Percentiles rank a stretch among this genome's conserved stretches.
Conservation (phyloP, 2,888 invertebrate genomes). For the Piscicola geometra region DNA sequence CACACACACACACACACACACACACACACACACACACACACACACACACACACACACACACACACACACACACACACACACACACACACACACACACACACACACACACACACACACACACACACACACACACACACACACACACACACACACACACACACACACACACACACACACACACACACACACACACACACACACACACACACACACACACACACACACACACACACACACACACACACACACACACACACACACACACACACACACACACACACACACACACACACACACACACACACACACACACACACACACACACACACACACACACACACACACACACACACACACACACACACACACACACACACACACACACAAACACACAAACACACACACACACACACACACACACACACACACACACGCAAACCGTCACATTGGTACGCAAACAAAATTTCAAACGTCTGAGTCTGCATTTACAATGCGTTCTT, state of each 20-base stretch:
- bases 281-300: slow-evolving; percentile 37
- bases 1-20: slow-evolving; percentile 22
- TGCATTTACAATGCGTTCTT: no score
- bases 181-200: slow-evolving; percentile 39
- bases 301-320: slow-evolving; percentile 36
- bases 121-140: slow-evolving; percentile 23
- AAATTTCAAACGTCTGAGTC: no score
- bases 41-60: not conserved
- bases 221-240: slow-evolving; percentile 37
- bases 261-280: slow-evolving; percentile 37
- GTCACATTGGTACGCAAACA: no score
- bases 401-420: no score
- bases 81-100: slow-evolving; percentile 18
- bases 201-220: slow-evolving; percentile 36
- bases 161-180: slow-evolving; percentile 31
- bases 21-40: slow-evolving; percentile 15
- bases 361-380: slow-evolving; percentile 29
- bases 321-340: slow-evolving; percentile 31
- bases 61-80: slow-evolving; percentile 11
- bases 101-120: slow-evolving; percentile 21
- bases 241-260: slow-evolving; percentile 37
- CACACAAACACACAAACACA: no score
- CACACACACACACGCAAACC: no score
- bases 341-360: slow-evolving; percentile 32
- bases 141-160: slow-evolving; percentile 20